Percentiles rank a stretch among this genome's conserved stretches.
These are phyloP conservation scores for Theonella swinhoei DNA, from an alignment of 37 sponge, comb jelly and placozoan genomes.

Conservation along the genomic window DNA sequence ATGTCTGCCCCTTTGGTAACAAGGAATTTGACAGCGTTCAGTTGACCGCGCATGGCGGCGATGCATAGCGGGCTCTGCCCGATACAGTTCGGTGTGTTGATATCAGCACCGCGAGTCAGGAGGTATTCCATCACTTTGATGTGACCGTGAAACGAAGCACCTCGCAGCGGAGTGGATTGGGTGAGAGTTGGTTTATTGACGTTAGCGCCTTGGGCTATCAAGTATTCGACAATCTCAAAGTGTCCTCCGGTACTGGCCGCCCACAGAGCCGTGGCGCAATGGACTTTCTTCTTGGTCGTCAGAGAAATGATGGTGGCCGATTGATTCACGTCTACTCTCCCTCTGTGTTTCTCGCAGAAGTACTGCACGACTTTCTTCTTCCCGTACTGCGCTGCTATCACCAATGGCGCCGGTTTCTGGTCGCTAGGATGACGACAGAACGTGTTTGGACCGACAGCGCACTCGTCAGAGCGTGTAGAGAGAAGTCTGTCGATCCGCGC, in stretches of 20 bases:
- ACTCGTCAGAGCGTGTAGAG: neutral
- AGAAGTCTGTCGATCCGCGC: neutral
- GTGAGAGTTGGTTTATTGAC: constrained; percentile 84
- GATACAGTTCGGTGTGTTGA: constrained; percentile 86
- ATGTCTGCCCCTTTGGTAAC: constrained; percentile 67
- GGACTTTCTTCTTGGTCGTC: constrained; percentile 82
- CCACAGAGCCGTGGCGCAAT: constrained; percentile 92
- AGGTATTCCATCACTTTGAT: constrained; percentile 74
- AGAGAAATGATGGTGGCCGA: constrained; percentile 68
- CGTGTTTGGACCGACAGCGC: constrained; percentile 43
- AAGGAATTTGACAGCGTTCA: constrained; percentile 71
- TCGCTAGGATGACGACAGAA: constrained; percentile 53
- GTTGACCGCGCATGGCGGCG: constrained; percentile 79
- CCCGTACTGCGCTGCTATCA: constrained; percentile 78
- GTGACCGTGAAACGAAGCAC: constrained; percentile 87
- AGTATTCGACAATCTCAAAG: constrained; percentile 72
- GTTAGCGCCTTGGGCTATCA: constrained; percentile 70
- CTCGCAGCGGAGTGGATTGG: constrained; percentile 84
- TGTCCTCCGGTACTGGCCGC: constrained; percentile 81
- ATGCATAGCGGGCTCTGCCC: constrained; percentile 89
- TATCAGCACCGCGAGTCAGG: constrained; percentile 66
- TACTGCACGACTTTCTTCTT: constrained; percentile 44
- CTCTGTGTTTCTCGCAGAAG: constrained; percentile 32
- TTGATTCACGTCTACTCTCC: constrained; percentile 58
- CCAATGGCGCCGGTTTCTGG: constrained; percentile 64